Evolutionary conservation across 2,113 vertebrate species (phyloP), one percentile per base, ranked within the genome.

Genomic region (Cyprinodon variegatus): DNA sequence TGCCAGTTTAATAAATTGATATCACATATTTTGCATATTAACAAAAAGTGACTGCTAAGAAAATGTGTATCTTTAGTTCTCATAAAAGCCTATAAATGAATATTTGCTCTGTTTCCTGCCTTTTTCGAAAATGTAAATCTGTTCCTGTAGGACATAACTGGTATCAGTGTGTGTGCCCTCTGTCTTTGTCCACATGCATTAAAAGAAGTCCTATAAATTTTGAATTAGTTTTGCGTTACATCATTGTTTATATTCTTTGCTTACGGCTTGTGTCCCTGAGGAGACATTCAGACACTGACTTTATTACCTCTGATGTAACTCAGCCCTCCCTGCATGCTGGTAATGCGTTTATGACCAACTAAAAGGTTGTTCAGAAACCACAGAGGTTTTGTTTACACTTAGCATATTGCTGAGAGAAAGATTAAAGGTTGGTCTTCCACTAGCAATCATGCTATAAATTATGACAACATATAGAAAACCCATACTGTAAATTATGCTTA

Each of bases 331-430:
- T 74, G 78, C 73, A 70, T 86, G 77, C 76, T 63, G 68, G 41
- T 81, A 78, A 82, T 59, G 72, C 82, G 57, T 10, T 29, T 84
- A 74, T 43, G 70, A 46, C 60, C 77, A 64, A 79, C 20, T 12
- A 57, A 67, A 74, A 69, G 70, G 88, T 89, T 61, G 62, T 92
- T 87, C 64, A 22, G 39, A 80, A 87, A 87, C 89, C 85, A 86
- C 85, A 86, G 77, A 81, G 67, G 74, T 83, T 91, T 73, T 87
- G 83, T 93, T 93, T 93, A 90, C 84, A 87, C 64, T 48, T 37
- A 36, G 70, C 80, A 73, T 72, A 70, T 86, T 83, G 72, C 4
- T 46, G 57, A 79, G 59, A 86, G 88, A 86, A 83, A 86, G 61
- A 82, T 83, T 82, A 65, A 87, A 82, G 70, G 67, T 72, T 9